phyloP scores from a whole-genome alignment of 1,140 invertebrate genomes.

The Drosophila rufa region DNA sequence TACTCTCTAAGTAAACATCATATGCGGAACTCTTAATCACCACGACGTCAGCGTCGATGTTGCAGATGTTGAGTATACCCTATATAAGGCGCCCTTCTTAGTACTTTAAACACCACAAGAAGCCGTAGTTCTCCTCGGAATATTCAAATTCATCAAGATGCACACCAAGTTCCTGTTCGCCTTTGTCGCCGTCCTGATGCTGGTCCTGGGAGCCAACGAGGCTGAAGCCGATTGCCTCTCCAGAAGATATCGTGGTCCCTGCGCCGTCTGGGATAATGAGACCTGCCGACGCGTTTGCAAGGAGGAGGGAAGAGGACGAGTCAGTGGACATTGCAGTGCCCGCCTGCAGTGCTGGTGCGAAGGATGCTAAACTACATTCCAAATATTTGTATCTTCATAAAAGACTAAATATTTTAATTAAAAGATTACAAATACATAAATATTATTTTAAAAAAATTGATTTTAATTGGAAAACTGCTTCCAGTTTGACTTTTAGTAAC shows the following conservation, averaged over 20 bases:
- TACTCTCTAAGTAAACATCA: not conserved
- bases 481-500: not conserved
- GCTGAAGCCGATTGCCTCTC: slow-evolving; percentile 22
- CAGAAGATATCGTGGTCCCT: slow-evolving; percentile 4
- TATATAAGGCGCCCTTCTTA: not conserved
- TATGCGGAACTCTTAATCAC: not conserved
- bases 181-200: slow-evolving; percentile 13
- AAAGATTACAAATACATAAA: not conserved
- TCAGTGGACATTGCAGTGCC: slow-evolving; percentile 8
- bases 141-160: slow-evolving; percentile 1
- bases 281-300: slow-evolving; percentile 9
- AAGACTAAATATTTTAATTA: not conserved
- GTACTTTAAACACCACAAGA: not conserved
- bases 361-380: slow-evolving; percentile 3
- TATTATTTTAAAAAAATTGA: not conserved
- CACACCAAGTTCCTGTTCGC: slow-evolving; percentile 15
- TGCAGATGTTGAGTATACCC: not conserved
- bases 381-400: not conserved
- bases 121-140: not conserved
- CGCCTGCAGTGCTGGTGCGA: slow-evolving; percentile 15
- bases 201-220: slow-evolving; percentile 20
- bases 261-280: slow-evolving; percentile 17
- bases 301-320: slow-evolving; percentile 13
- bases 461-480: not conserved
- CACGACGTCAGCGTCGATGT: not conserved